phyloP scores from a whole-genome alignment of 2,113 vertebrate species.

The Numenius arquata region DNA sequence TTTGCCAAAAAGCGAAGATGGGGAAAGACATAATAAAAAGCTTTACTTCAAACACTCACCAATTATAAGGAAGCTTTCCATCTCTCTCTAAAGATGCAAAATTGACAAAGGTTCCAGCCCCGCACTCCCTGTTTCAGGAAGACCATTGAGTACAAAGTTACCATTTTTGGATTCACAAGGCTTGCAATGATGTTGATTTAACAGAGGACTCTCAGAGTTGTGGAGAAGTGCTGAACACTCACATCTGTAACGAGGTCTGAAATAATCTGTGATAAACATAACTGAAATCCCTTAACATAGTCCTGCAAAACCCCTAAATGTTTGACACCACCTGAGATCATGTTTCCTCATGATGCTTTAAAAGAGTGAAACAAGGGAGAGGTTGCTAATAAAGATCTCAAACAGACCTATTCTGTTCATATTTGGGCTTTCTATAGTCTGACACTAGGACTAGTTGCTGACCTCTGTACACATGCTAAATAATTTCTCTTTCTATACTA shows the following conservation, averaged over 20 bases:
- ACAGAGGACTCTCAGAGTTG: background rate
- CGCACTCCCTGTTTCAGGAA: conserved; percentile 84
- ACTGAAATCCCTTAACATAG: background rate
- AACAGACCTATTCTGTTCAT: background rate
- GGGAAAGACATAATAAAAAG: background rate
- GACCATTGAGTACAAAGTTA: conserved; percentile 18
- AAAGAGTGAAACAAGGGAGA: background rate
- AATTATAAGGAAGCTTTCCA: conserved; percentile 95
- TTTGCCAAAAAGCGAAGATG: background rate
- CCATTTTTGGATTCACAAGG: background rate
- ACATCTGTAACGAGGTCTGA: background rate
- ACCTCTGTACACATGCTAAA: background rate
- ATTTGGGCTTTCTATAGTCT: background rate
- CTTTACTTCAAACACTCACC: conserved; percentile 76
- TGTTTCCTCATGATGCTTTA: background rate
- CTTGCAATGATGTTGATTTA: background rate
- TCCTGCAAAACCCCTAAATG: background rate
- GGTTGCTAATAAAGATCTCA: background rate
- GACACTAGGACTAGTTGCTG: background rate
- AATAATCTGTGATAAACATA: background rate
- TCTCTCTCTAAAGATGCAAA: conserved; percentile 95
- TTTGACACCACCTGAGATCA: background rate
- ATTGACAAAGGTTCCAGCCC: conserved; percentile 94
- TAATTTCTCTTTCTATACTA: background rate
- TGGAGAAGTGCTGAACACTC: background rate